Percentiles rank a stretch among this genome's conserved stretches.
Evolutionary conservation across 2,888 invertebrate genomes (phyloP).

Genomic region (Mesorhabditis spiculigera): DNA sequence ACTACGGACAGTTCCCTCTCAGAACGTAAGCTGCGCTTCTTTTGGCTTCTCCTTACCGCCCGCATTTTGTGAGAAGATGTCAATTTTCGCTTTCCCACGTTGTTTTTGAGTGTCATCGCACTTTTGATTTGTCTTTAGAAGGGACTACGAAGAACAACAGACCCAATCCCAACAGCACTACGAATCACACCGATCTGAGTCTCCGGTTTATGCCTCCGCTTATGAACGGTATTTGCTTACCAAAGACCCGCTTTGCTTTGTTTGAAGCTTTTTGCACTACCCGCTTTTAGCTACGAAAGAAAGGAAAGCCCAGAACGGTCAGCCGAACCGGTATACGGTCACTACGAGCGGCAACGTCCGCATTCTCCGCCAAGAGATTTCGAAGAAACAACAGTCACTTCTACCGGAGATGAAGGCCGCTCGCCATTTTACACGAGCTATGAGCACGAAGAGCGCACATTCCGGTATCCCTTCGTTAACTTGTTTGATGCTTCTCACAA

Average conservation of each 20-base stretch:
- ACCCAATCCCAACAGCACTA: background rate
- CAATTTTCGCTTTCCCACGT: too few relatives aligned
- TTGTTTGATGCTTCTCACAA: background rate
- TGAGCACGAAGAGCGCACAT: constrained; percentile 10
- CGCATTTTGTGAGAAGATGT: background rate
- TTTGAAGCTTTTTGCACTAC: background rate
- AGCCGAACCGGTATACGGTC: background rate
- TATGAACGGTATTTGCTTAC: background rate
- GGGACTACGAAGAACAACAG: background rate
- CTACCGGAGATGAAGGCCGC: too few relatives aligned
- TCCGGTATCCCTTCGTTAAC: constrained; percentile 5
- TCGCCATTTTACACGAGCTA: constrained; percentile 15
- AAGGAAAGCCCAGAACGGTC: background rate
- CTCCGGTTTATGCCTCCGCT: background rate
- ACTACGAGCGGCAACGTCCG: constrained; percentile 4
- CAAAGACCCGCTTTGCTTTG: background rate
- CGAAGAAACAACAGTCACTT: background rate
- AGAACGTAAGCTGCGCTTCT: too few relatives aligned
- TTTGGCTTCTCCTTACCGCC: too few relatives aligned
- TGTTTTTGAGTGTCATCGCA: too few relatives aligned
- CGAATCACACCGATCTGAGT: background rate
- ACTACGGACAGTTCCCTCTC: background rate
- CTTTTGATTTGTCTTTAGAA: constrained; percentile 3
- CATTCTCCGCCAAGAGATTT: constrained; percentile 15
- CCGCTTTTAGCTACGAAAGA: background rate